These are phyloP conservation scores for Macrochelys suwanniensis DNA, from an alignment of 2,797 vertebrate species.

Conservation along the genomic window DNA sequence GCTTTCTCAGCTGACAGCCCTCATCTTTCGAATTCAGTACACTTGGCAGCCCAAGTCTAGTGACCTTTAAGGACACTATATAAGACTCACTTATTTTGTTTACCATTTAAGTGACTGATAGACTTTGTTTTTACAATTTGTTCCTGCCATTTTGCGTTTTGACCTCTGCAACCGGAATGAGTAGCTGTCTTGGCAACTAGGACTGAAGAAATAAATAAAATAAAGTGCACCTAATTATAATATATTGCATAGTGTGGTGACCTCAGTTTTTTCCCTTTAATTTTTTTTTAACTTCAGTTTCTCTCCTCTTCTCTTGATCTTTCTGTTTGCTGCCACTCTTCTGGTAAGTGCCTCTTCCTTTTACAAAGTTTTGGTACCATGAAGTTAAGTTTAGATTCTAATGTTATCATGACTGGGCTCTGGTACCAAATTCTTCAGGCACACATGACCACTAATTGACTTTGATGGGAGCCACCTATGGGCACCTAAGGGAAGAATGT, in stretches of 20 bases:
- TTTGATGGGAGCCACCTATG: not conserved
- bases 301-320: not conserved
- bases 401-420: not conserved
- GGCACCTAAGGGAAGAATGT: not conserved
- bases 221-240: not conserved
- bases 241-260: not conserved
- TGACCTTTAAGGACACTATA: not conserved
- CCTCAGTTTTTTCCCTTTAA: too few relatives aligned
- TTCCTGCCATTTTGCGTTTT: not conserved
- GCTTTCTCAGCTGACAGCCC: not conserved
- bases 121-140: not conserved
- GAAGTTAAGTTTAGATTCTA: not conserved
- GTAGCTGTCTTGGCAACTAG: not conserved
- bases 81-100: not conserved
- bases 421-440: constrained; percentile 7
- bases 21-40: not conserved
- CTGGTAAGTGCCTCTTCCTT: not conserved
- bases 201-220: not conserved
- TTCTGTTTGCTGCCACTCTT: not conserved
- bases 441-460: constrained; percentile 35
- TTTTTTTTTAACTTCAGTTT: not conserved
- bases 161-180: not conserved
- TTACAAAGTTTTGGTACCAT: not conserved
- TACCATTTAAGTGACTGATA: not conserved
- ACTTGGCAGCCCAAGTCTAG: not conserved